A percentile compares a stretch with the other conserved stretches of the same genome.
These are phyloP conservation scores for Actenoides hombroni DNA, from an alignment of 2,113 vertebrate genomes.

Conservation along the genomic window DNA sequence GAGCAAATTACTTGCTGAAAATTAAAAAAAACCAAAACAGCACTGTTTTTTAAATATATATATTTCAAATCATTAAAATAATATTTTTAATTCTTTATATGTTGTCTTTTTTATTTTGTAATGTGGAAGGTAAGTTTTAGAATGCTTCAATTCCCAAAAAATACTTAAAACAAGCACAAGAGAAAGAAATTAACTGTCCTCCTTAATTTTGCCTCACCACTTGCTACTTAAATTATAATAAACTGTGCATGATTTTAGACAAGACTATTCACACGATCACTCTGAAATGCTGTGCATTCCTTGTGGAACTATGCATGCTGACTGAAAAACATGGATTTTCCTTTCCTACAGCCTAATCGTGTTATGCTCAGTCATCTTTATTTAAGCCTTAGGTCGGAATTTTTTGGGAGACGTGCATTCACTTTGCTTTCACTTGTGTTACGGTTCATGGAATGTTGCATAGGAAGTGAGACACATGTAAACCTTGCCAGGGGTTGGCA, in stretches of 20 bases:
- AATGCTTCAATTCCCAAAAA: not conserved
- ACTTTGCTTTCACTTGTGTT: not conserved
- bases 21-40: not conserved
- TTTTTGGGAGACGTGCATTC: not conserved
- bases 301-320: accelerated
- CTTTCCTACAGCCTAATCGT: not conserved
- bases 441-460: accelerated
- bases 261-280: not conserved
- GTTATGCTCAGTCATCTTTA: not conserved
- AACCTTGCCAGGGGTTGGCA: not conserved
- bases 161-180: not conserved
- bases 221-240: not conserved
- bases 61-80: not conserved
- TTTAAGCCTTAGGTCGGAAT: not conserved
- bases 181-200: not conserved
- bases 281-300: not conserved
- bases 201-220: not conserved
- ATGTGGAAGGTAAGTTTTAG: not conserved
- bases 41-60: not conserved
- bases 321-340: not conserved
- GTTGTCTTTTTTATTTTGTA: not conserved
- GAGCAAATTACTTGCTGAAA: not conserved
- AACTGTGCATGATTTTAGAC: not conserved
- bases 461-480: not conserved
- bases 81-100: not conserved